These are phyloP conservation scores for Polydrusus pterygomalis DNA, from an alignment of 2,888 invertebrate genomes.

Conservation along the genomic window DNA sequence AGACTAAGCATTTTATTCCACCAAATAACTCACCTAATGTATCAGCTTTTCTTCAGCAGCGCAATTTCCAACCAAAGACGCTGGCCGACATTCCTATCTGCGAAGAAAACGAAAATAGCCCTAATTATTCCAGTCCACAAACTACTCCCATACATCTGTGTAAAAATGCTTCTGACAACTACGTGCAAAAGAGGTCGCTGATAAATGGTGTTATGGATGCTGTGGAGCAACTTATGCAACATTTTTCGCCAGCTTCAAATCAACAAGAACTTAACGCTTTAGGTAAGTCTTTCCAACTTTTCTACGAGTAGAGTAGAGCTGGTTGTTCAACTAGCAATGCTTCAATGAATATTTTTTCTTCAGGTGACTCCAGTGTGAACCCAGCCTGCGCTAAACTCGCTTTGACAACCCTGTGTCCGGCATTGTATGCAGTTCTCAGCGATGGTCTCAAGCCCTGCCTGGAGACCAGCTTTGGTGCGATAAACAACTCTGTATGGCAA, in stretches of 20 bases:
- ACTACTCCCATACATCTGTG: conserved; percentile 64
- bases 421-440: conserved; percentile 87
- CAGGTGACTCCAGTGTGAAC: conserved; percentile 77
- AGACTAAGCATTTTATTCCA: conserved; percentile 72
- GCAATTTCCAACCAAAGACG: conserved; percentile 72
- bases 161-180: conserved; percentile 66
- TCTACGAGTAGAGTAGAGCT: not conserved
- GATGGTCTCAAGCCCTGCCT: conserved; percentile 89
- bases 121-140: conserved; percentile 76
- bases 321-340: not conserved
- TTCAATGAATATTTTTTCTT: too few relatives aligned
- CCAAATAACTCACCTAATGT: conserved; percentile 87
- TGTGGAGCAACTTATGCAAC: conserved; percentile 83
- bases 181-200: conserved; percentile 81
- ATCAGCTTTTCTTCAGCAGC: conserved; percentile 75
- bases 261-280: conserved; percentile 77
- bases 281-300: conserved; percentile 29
- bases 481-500: conserved; percentile 89
- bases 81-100: conserved; percentile 78
- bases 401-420: conserved; percentile 86
- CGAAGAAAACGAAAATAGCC: conserved; percentile 78
- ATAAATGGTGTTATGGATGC: conserved; percentile 84
- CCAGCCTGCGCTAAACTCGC: conserved; percentile 84
- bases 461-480: conserved; percentile 89
- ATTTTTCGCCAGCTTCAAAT: conserved; percentile 80